These are phyloP conservation scores for Drosophila yooni DNA, from an alignment of 2,888 invertebrate species.

Conservation along the genomic window DNA sequence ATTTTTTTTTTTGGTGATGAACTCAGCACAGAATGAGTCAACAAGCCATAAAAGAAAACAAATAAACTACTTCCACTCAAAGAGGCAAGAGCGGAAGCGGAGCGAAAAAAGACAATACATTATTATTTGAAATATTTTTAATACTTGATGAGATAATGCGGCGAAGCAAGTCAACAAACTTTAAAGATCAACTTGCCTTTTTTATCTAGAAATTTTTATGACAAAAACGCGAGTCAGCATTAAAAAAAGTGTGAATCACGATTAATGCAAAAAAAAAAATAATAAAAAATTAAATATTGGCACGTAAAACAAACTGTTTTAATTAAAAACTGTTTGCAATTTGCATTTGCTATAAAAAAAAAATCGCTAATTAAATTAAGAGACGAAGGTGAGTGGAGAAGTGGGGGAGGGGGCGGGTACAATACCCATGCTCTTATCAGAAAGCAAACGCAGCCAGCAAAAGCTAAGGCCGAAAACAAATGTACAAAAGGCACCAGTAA, in stretches of 20 bases:
- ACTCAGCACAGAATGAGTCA: slow-evolving; percentile 37
- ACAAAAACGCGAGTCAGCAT: not conserved
- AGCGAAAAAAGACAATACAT: not conserved
- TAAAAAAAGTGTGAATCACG: slow-evolving; percentile 39
- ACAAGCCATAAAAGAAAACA: slow-evolving; percentile 3
- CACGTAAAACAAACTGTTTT: slow-evolving; percentile 65
- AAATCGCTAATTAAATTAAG: slow-evolving; percentile 71
- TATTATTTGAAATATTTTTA: not conserved
- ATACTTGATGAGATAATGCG: slow-evolving; percentile 37
- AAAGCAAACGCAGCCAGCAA: slow-evolving; percentile 51
- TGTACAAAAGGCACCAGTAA: slow-evolving; percentile 30
- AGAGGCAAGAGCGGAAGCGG: slow-evolving; percentile 7
- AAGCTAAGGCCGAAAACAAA: slow-evolving; percentile 54
- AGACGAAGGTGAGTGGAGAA: not conserved
- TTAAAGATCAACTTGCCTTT: slow-evolving; percentile 45
- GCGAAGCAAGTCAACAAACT: slow-evolving; percentile 52
- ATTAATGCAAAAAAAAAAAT: slow-evolving; percentile 35
- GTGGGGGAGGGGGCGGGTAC: not conserved
- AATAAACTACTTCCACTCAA: slow-evolving; percentile 1
- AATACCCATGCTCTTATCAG: slow-evolving; percentile 60
- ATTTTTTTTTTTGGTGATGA: slow-evolving; percentile 24
- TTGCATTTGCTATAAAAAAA: slow-evolving; percentile 55
- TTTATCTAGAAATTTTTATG: slow-evolving; percentile 14
- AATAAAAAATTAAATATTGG: slow-evolving; percentile 47
- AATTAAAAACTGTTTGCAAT: slow-evolving; percentile 73